Base-by-base conservation (phyloP, 2,113 vertebrate species). In the Oncorhynchus nerka region DNA sequence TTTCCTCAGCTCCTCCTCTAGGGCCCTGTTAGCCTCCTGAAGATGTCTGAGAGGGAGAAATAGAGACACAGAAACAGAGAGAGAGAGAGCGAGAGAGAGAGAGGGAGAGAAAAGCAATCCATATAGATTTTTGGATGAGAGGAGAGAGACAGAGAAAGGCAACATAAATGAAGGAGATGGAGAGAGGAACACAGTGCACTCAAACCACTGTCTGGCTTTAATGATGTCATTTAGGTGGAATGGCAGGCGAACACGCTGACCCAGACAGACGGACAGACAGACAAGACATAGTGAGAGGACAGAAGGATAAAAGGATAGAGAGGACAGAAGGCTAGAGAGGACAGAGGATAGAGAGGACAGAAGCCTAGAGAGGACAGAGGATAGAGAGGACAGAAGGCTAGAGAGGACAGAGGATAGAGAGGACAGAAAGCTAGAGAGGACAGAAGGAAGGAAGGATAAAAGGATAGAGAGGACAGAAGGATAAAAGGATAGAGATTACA, bases 1-100 rank as follows among this genome's bases (percentile, higher is more conserved):
- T 82, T 88, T 87, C 76, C 86, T 88, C 79, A 91, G 70, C 80
- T 89, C 84, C 68, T 78, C 85, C 86, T 87, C 90, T 82, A 93
- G 85, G 32, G 65, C 51, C 80, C 86, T 66, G 88, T 90, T 88
- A 84, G 75, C 86, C 79, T 89, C 88, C 86, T 92, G 90, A 69
- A 92, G 86, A 73, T 82, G 75, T 75, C 92, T 92, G 45, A 78
- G 68, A 59, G 74, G 26, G 68, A 59, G 73, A 34, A 28, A 79
- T 76, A 76, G 80, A 55, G 71, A 81, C 59, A 74, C 34, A 78
- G 65, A 26, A 1, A 51, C 15, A 59, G 74, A 34, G n/a, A 79
- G 77, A 76, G 79, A 86, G 59, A 73, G 76, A 68, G 34, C 78
- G 75, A 84, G 1, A 11, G 20, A 15, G 79, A 75, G 28, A 66